A percentile compares a stretch with the other conserved stretches of the same genome.
Conservation (phyloP, 1,140 invertebrate genomes). For the Zaprionus vittiger region DNA sequence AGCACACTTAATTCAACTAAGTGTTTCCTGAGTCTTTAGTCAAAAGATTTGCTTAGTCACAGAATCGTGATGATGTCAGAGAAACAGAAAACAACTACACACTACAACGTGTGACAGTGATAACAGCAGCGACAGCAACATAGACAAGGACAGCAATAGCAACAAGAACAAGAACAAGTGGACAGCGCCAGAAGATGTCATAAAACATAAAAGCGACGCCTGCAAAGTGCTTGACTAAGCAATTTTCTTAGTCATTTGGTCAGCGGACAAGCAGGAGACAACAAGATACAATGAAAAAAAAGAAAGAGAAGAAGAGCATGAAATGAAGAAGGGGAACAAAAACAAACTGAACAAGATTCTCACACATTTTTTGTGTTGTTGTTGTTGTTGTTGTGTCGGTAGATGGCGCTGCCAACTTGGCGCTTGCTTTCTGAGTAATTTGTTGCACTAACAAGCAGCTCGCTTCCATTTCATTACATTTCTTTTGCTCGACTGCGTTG, state of each 20-base stretch:
- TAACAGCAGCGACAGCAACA: not conserved
- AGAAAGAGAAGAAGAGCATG: not conserved
- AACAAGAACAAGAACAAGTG: slow-evolving; percentile 17
- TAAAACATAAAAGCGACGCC: slow-evolving; percentile 73
- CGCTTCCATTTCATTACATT: slow-evolving; percentile 63
- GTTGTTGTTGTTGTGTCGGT: slow-evolving; percentile 6
- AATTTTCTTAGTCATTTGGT: slow-evolving; percentile 73
- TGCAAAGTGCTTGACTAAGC: slow-evolving; percentile 73
- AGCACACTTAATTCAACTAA: not conserved
- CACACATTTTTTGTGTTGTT: not conserved
- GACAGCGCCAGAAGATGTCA: slow-evolving; percentile 46
- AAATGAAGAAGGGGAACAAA: not conserved
- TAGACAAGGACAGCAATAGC: not conserved
- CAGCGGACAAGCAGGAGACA: slow-evolving; percentile 26
- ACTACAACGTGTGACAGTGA: not conserved
- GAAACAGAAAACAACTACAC: not conserved
- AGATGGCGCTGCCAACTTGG: slow-evolving; percentile 27
- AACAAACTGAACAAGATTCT: slow-evolving; percentile 3
- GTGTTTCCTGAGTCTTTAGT: not conserved
- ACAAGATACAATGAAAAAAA: not conserved
- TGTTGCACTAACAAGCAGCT: slow-evolving; percentile 74
- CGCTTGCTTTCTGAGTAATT: slow-evolving; percentile 63
- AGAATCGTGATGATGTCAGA: slow-evolving; percentile 2
- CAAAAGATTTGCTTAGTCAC: slow-evolving; percentile 2
- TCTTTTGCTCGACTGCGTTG: slow-evolving; percentile 41